Conservation (phyloP, 2,888 invertebrate genomes). For the Pachydiplax longipennis region DNA sequence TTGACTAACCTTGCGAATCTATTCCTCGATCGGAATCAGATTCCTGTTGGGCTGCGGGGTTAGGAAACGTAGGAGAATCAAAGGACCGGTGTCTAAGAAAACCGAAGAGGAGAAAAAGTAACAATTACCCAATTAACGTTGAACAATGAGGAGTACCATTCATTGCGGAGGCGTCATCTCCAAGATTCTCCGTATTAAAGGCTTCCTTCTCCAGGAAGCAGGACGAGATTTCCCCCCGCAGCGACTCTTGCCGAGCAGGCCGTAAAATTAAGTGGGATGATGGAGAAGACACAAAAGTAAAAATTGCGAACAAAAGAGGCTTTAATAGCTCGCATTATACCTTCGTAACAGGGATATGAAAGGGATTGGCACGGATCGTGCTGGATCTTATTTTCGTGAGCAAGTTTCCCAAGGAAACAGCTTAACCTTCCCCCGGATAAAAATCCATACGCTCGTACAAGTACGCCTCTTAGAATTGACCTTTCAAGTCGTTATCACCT, state of each 20-base stretch:
- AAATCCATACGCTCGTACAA: neutral
- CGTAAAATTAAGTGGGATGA: neutral
- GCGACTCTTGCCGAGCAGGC: neutral
- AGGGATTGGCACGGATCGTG: neutral
- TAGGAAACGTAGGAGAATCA: neutral
- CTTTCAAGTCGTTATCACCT: neutral
- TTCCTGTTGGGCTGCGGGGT: neutral
- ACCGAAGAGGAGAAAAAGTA: neutral
- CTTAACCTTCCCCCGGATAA: neutral
- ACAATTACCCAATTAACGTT: neutral
- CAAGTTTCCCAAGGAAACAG: neutral
- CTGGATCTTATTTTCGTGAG: neutral
- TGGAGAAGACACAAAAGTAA: neutral
- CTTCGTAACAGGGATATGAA: neutral
- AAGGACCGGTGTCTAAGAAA: neutral
- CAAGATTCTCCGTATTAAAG: neutral
- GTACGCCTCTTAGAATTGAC: neutral
- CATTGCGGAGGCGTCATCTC: neutral
- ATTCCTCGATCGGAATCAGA: conserved; percentile 13
- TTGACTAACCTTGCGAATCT: conserved; percentile 40
- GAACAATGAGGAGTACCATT: neutral
- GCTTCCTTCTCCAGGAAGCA: neutral
- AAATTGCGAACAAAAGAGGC: neutral
- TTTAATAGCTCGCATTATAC: neutral
- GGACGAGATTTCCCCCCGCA: neutral